Percentiles rank a stretch among this genome's conserved stretches.
Conservation (phyloP, 2,888 invertebrate species). For the Tethea ocularis region DNA sequence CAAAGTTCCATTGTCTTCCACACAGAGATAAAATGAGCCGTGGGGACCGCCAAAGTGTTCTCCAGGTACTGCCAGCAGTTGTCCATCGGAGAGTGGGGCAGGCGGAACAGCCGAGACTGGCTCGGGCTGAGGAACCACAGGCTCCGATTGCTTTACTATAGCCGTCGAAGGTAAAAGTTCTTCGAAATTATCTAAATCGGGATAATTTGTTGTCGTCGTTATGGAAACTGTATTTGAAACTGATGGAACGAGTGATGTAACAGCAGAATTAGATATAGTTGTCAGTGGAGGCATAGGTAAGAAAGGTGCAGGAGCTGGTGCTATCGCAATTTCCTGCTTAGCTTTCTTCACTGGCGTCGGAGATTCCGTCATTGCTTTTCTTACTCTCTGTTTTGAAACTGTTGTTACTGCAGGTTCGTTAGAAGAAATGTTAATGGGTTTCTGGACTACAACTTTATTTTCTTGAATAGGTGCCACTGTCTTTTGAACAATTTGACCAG, state of each 20-base stretch:
- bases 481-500: conserved; percentile 76
- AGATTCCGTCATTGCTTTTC: conserved; percentile 55
- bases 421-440: conserved; percentile 53
- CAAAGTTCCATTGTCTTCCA: conserved; percentile 88
- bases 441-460: conserved; percentile 64
- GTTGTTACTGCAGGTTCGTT: conserved; percentile 48
- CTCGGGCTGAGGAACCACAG: conserved; percentile 37
- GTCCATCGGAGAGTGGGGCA: conserved; percentile 81
- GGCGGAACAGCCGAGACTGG: conserved; percentile 40
- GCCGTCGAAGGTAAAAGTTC: conserved; percentile 77
- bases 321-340: conserved; percentile 63
- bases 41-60: conserved; percentile 89
- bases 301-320: conserved; percentile 43
- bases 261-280: conserved; percentile 43
- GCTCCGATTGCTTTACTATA: conserved; percentile 63
- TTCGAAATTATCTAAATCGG: conserved; percentile 73
- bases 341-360: conserved; percentile 59
- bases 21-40: conserved; percentile 89
- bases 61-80: conserved; percentile 88
- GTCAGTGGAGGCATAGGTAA: conserved; percentile 48
- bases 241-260: conserved; percentile 41
- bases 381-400: conserved; percentile 54
- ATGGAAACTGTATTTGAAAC: conserved; percentile 48
- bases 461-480: conserved; percentile 51
- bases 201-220: conserved; percentile 45